A percentile compares a stretch with the other conserved stretches of the same genome.
Evolutionary conservation across 2,113 vertebrate genomes (phyloP).

Genomic region (Protomyctophum bolini): DNA sequence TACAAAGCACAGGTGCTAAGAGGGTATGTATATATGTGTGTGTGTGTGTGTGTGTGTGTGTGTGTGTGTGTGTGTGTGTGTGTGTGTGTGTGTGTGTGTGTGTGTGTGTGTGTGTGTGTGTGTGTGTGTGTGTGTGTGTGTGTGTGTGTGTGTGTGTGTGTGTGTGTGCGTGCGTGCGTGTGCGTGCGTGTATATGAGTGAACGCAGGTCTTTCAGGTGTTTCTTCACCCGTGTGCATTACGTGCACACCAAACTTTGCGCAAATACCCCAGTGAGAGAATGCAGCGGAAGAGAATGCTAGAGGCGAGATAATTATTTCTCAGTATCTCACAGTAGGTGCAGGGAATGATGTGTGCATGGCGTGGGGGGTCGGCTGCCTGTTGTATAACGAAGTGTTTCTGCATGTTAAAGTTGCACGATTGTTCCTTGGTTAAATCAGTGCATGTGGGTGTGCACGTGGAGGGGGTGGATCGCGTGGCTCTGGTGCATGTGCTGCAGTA

Average conservation of each 20-base stretch:
- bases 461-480: constrained; percentile 50
- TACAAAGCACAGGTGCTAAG: constrained; percentile 59
- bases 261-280: constrained; percentile 7
- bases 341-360: background rate
- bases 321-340: constrained; percentile 8
- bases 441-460: constrained; percentile 41
- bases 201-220: background rate
- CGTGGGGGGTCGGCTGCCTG: constrained; percentile 6
- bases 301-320: constrained; percentile 41
- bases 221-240: background rate
- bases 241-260: background rate
- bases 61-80: constrained; percentile 8
- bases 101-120: background rate
- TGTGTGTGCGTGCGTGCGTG: background rate
- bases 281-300: background rate
- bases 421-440: constrained; percentile 54
- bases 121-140: constrained; percentile 1
- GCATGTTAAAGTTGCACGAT: constrained; percentile 56
- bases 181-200: background rate
- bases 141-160: background rate
- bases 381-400: constrained; percentile 39
- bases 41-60: constrained; percentile 15
- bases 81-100: constrained; percentile 25
- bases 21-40: background rate
- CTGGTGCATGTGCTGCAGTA: constrained; percentile 63